These are phyloP conservation scores for Danionella cerebrum DNA, from an alignment of 2,113 vertebrate species.

Conservation along the genomic window DNA sequence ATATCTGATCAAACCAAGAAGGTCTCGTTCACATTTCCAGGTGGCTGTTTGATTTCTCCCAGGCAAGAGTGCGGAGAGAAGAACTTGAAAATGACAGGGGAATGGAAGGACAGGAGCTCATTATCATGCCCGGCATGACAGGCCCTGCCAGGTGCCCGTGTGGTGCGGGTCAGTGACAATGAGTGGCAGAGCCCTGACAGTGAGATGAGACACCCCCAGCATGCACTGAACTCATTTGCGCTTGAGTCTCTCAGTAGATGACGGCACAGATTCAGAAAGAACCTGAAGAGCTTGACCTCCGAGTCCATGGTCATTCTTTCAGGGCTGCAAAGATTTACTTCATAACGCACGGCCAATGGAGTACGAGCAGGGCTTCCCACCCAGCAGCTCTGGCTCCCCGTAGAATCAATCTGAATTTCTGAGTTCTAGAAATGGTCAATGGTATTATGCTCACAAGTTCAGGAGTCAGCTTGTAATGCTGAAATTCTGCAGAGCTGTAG, in stretches of 20 bases:
- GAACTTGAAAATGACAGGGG: neutral
- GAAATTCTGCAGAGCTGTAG: no score
- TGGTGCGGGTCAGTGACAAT: conserved; percentile 44
- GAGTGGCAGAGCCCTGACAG: conserved; percentile 22
- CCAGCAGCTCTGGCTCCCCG: conserved; percentile 11
- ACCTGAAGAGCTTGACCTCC: neutral
- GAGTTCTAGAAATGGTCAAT: no score
- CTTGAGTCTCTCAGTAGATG: conserved; percentile 8
- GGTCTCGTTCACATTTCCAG: no score
- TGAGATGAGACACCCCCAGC: conserved; percentile 28
- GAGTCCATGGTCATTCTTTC: conserved; percentile 3
- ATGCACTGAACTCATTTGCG: conserved; percentile 16
- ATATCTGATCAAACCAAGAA: no score
- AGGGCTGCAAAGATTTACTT: neutral
- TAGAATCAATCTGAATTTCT: no score
- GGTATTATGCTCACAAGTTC: no score
- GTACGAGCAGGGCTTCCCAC: neutral
- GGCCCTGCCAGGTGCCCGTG: conserved; percentile 41
- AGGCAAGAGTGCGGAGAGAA: neutral
- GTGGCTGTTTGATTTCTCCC: conserved; percentile 23
- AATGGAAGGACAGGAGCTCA: conserved; percentile 44
- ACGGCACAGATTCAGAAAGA: conserved; percentile 23
- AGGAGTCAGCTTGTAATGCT: no score
- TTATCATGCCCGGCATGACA: conserved; percentile 52
- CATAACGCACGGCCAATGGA: neutral